Evolutionary conservation across 2,113 vertebrate species (phyloP), one percentile per base, ranked within the genome.

Genomic region (Pomatorhinus ruficollis): DNA sequence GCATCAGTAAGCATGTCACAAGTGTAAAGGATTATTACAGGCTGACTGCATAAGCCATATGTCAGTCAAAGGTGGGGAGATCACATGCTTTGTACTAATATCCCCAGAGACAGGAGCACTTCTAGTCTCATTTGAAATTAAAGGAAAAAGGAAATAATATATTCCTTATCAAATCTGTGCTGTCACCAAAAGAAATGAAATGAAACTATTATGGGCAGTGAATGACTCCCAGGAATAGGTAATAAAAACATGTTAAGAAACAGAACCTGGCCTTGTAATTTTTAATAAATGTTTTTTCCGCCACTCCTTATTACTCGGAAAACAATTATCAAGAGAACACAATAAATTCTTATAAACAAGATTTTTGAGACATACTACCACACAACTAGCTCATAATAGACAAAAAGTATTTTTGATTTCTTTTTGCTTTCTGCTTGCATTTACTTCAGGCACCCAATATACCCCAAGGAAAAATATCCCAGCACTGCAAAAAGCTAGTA

Each of bases 11-110:
- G 56, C 71, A 72, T 19, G 70, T 83, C 39, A 63, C 74, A 83
- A 87, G 35, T 45, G 19, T 68, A 87, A 87, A 94, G 45, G 19
- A 94, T 75, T 94, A 93, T 37, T 70, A 66, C 61, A 92, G 83
- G 31, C 45, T 50, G 37, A 66, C 69, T 85, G 42, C 57, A 72
- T 76, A 97, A 93, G 80, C 57, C 50, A 60, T 6, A 40, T 5
- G 21, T 87, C 94, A 97, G n/a, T 97, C 79, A 93, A 91, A 86
- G 59, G 24, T 40, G n/a, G 44, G 35, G 40, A 90, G 79, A 87
- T 61, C 15, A 2, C 42, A 61, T 68, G 72, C n/a, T 95, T 95
- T 83, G 44, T 57, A 59, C 61, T 44, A 89, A 68, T 53, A 85
- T 28, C 56, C 59, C 44, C 27, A 54, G 68, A 96, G 77, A 72